Evolutionary conservation across 2,888 invertebrate species (phyloP).

Genomic region (Xanthorhoe spadicearia): DNA sequence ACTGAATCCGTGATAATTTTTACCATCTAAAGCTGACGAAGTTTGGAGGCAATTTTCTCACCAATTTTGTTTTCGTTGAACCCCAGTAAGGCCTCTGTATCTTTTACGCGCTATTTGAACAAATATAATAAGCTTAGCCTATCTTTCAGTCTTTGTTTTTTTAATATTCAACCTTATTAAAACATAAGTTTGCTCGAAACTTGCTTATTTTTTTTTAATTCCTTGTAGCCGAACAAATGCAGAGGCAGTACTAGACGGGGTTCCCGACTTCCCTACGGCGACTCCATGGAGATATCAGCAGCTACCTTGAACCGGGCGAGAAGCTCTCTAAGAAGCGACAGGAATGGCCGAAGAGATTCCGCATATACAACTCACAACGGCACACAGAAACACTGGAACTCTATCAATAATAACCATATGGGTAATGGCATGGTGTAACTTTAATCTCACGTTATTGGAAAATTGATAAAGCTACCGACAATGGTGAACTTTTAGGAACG

Average conservation of each 20-base stretch:
- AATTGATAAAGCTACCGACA: not conserved
- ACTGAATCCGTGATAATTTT: too few species aligned
- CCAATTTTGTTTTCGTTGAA: too few species aligned
- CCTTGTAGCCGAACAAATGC: slow-evolving; percentile 63
- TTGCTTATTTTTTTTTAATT: too few species aligned
- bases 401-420: slow-evolving; percentile 72
- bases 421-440: slow-evolving; percentile 64
- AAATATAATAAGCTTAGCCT: too few species aligned
- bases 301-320: slow-evolving; percentile 73
- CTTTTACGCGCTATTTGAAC: too few species aligned
- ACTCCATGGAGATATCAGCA: slow-evolving; percentile 81
- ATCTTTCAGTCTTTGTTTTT: too few species aligned
- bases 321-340: slow-evolving; percentile 63
- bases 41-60: too few species aligned
- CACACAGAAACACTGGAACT: slow-evolving; percentile 69
- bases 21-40: too few species aligned
- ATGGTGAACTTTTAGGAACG: not conserved
- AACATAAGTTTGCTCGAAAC: too few species aligned
- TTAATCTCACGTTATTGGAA: not conserved
- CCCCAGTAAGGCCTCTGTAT: too few species aligned
- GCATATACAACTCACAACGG: slow-evolving; percentile 62
- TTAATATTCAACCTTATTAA: too few species aligned
- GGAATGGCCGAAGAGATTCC: slow-evolving; percentile 65
- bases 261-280: slow-evolving; percentile 75
- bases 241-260: slow-evolving; percentile 67